Conservation (phyloP, 2,888 invertebrate genomes). For the Drosophila birchii region DNA sequence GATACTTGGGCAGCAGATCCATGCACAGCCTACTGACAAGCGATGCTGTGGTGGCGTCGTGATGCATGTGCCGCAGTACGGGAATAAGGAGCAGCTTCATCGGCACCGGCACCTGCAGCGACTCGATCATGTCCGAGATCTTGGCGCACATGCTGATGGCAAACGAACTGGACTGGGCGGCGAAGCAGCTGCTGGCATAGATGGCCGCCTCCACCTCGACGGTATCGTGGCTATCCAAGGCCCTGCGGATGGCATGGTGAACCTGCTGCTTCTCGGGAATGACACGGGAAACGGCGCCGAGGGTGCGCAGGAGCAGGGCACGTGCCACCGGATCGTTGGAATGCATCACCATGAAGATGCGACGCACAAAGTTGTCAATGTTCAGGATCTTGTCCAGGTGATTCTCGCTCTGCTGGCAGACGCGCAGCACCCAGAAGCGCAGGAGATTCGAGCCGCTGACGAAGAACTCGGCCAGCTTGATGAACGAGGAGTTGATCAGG, state of each 20-base stretch:
- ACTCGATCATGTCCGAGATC: slow-evolving; percentile 97
- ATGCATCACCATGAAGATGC: slow-evolving; percentile 97
- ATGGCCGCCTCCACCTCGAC: slow-evolving; percentile 98
- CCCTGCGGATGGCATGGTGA: slow-evolving; percentile 96
- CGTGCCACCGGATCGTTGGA: slow-evolving; percentile 98
- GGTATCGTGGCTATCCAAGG: slow-evolving; percentile 96
- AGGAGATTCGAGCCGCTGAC: slow-evolving; percentile 95
- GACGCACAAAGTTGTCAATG: slow-evolving; percentile 95
- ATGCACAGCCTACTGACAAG: slow-evolving; percentile 91
- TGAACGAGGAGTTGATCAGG: slow-evolving; percentile 96
- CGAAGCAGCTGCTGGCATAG: slow-evolving; percentile 97
- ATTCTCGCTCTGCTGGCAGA: slow-evolving; percentile 97
- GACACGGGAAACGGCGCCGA: slow-evolving; percentile 96
- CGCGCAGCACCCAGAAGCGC: slow-evolving; percentile 95
- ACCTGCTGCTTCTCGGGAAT: slow-evolving; percentile 97
- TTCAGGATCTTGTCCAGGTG: slow-evolving; percentile 98
- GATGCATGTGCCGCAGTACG: slow-evolving; percentile 96
- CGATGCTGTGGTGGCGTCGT: slow-evolving; percentile 88
- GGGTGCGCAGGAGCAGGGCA: slow-evolving; percentile 92
- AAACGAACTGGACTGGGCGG: slow-evolving; percentile 97
- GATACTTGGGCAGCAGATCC: slow-evolving; percentile 90
- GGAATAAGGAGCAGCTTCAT: slow-evolving; percentile 96
- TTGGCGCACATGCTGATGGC: slow-evolving; percentile 98
- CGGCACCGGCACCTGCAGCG: slow-evolving; percentile 95
- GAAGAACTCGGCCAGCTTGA: slow-evolving; percentile 98